Base-by-base conservation (phyloP, 1,140 invertebrate genomes). In the Conus ventricosus region DNA sequence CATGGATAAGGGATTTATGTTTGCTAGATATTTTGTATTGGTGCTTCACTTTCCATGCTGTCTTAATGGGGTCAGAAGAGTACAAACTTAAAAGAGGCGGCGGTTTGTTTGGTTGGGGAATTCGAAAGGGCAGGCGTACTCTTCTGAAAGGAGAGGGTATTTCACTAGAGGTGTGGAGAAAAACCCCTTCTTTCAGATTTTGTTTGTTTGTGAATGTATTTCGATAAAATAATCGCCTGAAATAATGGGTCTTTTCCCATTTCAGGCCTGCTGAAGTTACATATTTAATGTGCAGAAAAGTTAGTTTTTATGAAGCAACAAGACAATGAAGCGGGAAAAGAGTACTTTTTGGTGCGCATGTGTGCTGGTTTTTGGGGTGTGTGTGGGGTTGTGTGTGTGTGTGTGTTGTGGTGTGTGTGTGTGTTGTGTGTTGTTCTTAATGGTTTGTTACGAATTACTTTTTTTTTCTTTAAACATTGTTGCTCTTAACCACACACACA, bases 1-100 rank as follows among this genome's bases (percentile, higher is more conserved):
- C 6, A 78, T 20, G 85, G 67, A 54, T 25, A 78, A 15, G 71
- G 80, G 80, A 20, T 81, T 81, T 81, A 81, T 81, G 80, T 81
- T 54, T 81, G 80, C 80, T 23, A 81, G 39, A 81, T 54, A 81
- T 81, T 81, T 54, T 81, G 80, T 54, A 53, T 20, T 54, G 80
- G 27, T 15, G 80, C 80, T 81, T 81, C 39, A 71, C 80, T 81
- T 78, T 78, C 51, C 80, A 51, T 53, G 23, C 80, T 51, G 80
- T 81, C 20, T 81, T 54, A 51, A 51, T 15, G 1, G 51, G 17
- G 3, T 23, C 27, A 54, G 27, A 54, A 81, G 27, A 54, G 80
- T 54, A 39, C 39, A 23, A 17, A 51, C 25, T 39, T 20, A 8
- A 78, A 39, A 81, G 6, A 5, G 51, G 76, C 76, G 76, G 80